phyloP scores from a whole-genome alignment of 2,888 invertebrate genomes.

The Lamellibrachia columna region DNA sequence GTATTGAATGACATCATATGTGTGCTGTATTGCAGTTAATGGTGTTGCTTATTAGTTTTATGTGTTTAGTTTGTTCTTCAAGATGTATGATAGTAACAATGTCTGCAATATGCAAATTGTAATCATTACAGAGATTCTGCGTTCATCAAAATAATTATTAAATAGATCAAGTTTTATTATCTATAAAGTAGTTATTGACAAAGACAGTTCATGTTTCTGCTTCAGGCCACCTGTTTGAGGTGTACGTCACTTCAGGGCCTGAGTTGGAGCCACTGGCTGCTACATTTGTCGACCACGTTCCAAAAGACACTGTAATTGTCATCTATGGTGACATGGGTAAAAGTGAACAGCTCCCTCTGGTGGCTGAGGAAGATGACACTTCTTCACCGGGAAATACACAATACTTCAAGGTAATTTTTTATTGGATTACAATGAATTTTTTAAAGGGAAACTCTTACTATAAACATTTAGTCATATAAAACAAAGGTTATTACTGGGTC shows the following conservation, averaged over 20 bases:
- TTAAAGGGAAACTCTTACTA: not conserved
- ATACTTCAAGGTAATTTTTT: constrained; percentile 51
- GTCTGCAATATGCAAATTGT: not conserved
- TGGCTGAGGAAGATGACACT: constrained; percentile 28
- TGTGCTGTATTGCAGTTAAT: too few relatives aligned
- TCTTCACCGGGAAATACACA: constrained; percentile 58
- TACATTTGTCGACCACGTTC: not conserved
- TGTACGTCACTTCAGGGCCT: constrained; percentile 3
- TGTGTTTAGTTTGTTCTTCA: too few relatives aligned
- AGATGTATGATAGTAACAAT: not conserved
- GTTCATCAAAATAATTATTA: not conserved
- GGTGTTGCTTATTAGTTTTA: too few relatives aligned
- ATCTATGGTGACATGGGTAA: constrained; percentile 55
- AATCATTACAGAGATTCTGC: not conserved
- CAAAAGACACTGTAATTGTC: constrained; percentile 42
- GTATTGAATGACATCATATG: too few relatives aligned
- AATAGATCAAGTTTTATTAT: not conserved
- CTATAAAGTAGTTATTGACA: constrained; percentile 48
- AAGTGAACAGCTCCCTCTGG: constrained; percentile 43
- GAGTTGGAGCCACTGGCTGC: constrained; percentile 18
- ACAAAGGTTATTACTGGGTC: not conserved
- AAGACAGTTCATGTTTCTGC: not conserved
- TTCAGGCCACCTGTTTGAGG: not conserved
- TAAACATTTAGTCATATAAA: not conserved
- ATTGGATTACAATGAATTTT: not conserved